These are phyloP conservation scores for Gymnopithys bicolor DNA, from an alignment of 2,797 vertebrate species.

Conservation along the genomic window DNA sequence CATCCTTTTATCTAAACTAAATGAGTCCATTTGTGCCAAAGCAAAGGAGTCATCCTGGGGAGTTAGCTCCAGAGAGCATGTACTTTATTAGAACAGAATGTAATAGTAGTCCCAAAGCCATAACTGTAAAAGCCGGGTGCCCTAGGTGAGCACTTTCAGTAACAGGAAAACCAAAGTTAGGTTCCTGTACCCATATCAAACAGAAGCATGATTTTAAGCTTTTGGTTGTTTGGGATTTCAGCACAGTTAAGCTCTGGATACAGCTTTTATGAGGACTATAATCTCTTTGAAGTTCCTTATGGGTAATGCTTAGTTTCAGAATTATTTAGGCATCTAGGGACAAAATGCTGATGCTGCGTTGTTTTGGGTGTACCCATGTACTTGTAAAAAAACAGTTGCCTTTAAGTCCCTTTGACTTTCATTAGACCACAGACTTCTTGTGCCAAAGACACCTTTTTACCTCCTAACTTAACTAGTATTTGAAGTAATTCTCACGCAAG, in stretches of 20 bases:
- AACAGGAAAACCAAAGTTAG: conserved; percentile 1
- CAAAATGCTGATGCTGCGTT: background rate
- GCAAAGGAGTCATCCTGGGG: conserved; percentile 55
- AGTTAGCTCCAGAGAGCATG: conserved; percentile 64
- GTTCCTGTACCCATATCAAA: background rate
- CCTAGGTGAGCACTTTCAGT: background rate
- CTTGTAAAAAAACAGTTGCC: background rate
- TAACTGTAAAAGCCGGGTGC: background rate
- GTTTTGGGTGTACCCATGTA: background rate
- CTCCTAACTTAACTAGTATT: background rate
- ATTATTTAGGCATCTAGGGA: background rate
- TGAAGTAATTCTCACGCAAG: background rate
- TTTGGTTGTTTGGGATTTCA: background rate
- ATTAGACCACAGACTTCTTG: background rate
- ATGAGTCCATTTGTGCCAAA: conserved; percentile 62
- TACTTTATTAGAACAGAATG: conserved; percentile 40
- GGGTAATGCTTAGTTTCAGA: background rate
- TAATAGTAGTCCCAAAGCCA: conserved; percentile 33
- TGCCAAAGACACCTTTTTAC: background rate
- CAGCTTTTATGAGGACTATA: background rate
- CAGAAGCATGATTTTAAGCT: background rate
- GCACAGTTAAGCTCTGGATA: background rate
- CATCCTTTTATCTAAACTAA: conserved; percentile 70
- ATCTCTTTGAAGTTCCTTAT: background rate
- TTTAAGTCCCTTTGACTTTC: background rate